These are phyloP conservation scores for Choloepus hoffmanni DNA, from an alignment of 2,113 vertebrate species.

Conservation along the genomic window DNA sequence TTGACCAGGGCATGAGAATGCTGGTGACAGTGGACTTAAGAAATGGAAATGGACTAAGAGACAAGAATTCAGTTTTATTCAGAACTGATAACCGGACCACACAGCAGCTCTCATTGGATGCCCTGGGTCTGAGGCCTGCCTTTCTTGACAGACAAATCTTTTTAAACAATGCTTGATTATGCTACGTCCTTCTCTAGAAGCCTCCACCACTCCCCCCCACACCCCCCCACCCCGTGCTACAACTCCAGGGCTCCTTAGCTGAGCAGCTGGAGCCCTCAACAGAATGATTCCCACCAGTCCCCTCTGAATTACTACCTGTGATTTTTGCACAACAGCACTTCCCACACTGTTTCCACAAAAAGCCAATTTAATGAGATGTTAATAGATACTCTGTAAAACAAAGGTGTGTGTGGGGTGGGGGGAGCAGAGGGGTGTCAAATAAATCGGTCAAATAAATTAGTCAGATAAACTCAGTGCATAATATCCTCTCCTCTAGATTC, in stretches of 20 bases:
- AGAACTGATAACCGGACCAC: not conserved
- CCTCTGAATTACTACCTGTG: not conserved
- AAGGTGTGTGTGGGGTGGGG: too few relatives aligned
- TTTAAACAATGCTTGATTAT: not conserved
- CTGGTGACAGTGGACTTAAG: not conserved
- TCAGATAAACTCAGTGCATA: not conserved
- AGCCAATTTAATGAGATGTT: not conserved
- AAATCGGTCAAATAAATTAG: not conserved
- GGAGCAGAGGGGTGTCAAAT: too few relatives aligned
- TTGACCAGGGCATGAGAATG: accelerated
- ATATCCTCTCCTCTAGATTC: not conserved
- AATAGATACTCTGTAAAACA: not conserved
- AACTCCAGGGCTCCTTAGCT: not conserved
- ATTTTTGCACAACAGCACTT: not conserved
- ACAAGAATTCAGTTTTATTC: not conserved
- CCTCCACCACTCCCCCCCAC: not conserved
- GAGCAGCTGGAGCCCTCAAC: accelerated
- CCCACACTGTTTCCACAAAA: not conserved
- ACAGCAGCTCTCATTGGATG: not conserved
- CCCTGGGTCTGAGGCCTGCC: too few relatives aligned
- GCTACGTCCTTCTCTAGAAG: accelerated
- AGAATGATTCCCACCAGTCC: not conserved
- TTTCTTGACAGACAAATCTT: not conserved
- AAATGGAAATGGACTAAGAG: not conserved
- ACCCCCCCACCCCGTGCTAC: too few relatives aligned